Evolutionary conservation across 2,113 vertebrate genomes (phyloP), one percentile per base, ranked within the genome.

Genomic region (Struthidea cinerea): DNA sequence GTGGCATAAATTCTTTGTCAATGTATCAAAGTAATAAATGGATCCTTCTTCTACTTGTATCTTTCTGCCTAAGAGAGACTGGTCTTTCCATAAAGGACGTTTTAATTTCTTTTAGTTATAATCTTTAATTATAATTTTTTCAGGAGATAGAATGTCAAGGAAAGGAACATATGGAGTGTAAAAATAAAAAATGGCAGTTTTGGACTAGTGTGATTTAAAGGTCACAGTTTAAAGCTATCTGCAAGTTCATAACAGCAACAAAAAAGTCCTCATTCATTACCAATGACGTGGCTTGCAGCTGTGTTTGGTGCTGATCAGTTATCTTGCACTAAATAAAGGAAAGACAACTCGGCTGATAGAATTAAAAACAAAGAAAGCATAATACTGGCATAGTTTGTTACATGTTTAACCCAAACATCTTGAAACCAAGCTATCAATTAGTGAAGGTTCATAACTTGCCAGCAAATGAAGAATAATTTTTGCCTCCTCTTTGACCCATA

Each of bases 191-290:
- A 57, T 68, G 15, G 19, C 49, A 52, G 21, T 35, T 93, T 95
- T 83, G 82, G 24, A 74, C 24, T 74, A 90, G 71, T 39, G n/a
- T 69, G 33, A 73, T 74, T 84, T 93, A 90, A 96, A 94, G 71
- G 50, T 80, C 63, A 63, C 15, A 35, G 35, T 92, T 90, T 84
- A 88, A 94, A 80, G 33, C 71, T 86, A 92, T 74, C 68, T 97
- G 33, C 32, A 86, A 70, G 59, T 89, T 89, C 39, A 26, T 70
- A 92, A 83, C 53, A 88, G 55, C 59, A 77, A 69, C n/a, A 89
- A 44, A 71, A 56, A 86, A 44, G 57, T 71, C 73, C 37, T 84
- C n/a, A n/a, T 71, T 94, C 71, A 53, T 90, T 93, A 86, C 49
- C 35, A 75, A 35, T 78, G 82, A 75, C 44, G 56, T 56, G 47